A percentile compares a stretch with the other conserved stretches of the same genome.
Evolutionary conservation across 2,113 vertebrate genomes (phyloP).

Genomic region (Oxyura jamaicensis): DNA sequence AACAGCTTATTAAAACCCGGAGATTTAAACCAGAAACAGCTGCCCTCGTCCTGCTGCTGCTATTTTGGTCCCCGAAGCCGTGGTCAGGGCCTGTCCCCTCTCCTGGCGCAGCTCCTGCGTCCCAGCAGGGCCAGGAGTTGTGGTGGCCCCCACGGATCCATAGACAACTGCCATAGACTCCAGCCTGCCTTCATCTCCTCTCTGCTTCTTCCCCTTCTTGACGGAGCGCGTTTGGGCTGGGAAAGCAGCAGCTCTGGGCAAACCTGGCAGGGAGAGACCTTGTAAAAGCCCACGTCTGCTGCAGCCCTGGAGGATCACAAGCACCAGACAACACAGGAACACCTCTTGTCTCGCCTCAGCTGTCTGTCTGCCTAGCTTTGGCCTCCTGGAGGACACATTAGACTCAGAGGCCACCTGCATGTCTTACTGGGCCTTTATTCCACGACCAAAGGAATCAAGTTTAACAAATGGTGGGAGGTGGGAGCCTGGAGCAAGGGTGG

Average conservation of each 20-base stretch:
- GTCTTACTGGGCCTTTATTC: background rate
- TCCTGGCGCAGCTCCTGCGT: rapidly evolving
- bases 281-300: background rate
- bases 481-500: background rate
- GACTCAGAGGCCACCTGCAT: background rate
- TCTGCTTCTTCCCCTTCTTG: background rate
- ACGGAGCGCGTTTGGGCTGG: rapidly evolving
- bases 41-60: background rate
- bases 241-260: background rate
- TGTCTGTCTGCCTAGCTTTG: background rate
- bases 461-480: background rate
- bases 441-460: background rate
- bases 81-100: background rate
- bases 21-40: conserved; percentile 53
- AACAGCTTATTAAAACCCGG: conserved; percentile 10
- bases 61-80: background rate
- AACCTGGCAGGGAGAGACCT: background rate
- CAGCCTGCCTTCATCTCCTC: background rate
- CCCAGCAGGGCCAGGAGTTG: background rate
- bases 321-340: background rate
- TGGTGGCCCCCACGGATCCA: background rate
- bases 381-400: background rate
- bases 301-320: background rate
- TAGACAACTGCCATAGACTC: background rate
- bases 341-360: background rate